Base-by-base conservation (phyloP, 2,888 invertebrate genomes). In the Cryptops parisi region DNA sequence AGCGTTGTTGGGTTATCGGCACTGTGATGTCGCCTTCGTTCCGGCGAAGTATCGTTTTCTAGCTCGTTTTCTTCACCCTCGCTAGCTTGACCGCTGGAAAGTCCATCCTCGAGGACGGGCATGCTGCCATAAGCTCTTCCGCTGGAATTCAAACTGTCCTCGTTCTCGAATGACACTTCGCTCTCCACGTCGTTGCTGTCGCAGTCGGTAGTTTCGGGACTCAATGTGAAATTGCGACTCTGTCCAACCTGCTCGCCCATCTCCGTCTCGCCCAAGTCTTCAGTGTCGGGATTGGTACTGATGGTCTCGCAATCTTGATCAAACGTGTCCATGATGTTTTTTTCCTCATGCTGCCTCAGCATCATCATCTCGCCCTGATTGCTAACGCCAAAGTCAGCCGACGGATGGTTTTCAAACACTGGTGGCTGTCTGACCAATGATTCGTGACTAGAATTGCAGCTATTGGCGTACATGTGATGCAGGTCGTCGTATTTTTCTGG, bases 31-130 rank as follows among this genome's bases (percentile, higher is more conserved):
- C 46, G 46, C 21, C 25, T 5, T 2, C 24, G n/a, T 3, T 51
- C 51, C 3, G 26, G 15, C 15, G 47, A 17, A 15, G n/a, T 25
- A n/a, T 47, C 56, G 24, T 49, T 44, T 21, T 56, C 56, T 9
- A 57, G 55, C 17, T 58, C 61, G n/a, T n/a, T n/a, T 22, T 67
- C 68, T 24, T 93, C 93, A 0, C 81, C 84, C 66, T 93, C 93
- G 58, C 90, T 90, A 1, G 83, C 88, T 66, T 91, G 91, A 2
- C 91, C 91, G 38, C 91, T 91, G 1, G 91, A 91, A 54, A 94
- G 73, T 0, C 91, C 93, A 69, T 94, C 94, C 67, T 93, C 91
- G 44, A 94, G 78, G 17, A 89, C 82, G 0, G 94, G 94, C 84
- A 94, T 84, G 46, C 60, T 59, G 19, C 57, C 57, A 45, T 57